A percentile compares a stretch with the other conserved stretches of the same genome.
These are phyloP conservation scores for Notoglanidium macrostoma DNA, from an alignment of 2,797 vertebrate species.

Conservation along the genomic window DNA sequence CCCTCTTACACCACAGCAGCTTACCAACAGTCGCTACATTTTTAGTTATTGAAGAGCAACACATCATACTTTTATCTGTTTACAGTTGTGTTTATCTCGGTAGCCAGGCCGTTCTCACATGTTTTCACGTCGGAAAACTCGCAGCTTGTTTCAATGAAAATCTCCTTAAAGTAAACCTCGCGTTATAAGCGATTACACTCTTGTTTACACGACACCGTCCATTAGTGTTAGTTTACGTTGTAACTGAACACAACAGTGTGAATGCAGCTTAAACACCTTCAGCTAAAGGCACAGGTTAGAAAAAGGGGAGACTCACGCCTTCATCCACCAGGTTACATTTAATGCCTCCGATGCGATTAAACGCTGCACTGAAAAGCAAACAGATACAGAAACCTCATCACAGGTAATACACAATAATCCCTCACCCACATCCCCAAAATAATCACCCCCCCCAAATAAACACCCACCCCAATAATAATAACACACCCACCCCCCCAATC, in stretches of 20 bases:
- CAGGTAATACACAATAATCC: not conserved
- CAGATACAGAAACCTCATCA: not conserved
- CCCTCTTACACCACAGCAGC: too few species aligned
- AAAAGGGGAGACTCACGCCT: conserved; percentile 81
- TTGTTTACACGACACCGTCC: not conserved
- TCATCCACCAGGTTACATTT: conserved; percentile 92
- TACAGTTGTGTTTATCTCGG: too few species aligned
- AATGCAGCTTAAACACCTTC: too few species aligned
- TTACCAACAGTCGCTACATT: too few species aligned
- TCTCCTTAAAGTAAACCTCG: not conserved
- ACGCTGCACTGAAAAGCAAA: conserved; percentile 81
- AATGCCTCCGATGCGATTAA: conserved; percentile 92
- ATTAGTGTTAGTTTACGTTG: too few species aligned
- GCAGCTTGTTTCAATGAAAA: too few species aligned
- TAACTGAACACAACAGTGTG: too few species aligned
- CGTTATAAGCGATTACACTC: not conserved
- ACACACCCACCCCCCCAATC: not conserved
- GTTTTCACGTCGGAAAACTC: too few species aligned
- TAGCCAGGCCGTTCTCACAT: too few species aligned
- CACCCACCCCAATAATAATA: not conserved
- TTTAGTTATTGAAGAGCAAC: too few species aligned
- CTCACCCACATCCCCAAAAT: not conserved
- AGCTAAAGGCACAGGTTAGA: not conserved
- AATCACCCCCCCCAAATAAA: too few species aligned
- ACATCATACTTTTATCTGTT: too few species aligned